phyloP scores from a whole-genome alignment of 2,113 vertebrate genomes.

The Antechinus stuartii region DNA sequence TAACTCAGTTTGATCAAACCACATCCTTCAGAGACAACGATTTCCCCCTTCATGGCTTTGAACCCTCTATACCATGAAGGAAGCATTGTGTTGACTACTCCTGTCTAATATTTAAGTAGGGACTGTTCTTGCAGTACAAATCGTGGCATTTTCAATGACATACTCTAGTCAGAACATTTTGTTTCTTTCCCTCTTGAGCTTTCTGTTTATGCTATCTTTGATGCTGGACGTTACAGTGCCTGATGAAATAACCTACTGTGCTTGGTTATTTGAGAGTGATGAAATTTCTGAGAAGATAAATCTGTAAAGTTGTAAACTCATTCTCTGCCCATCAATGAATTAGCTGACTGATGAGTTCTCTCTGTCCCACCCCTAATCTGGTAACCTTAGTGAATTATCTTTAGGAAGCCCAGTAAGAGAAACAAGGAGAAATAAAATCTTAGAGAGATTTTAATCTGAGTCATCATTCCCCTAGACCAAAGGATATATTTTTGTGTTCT shows the following conservation, averaged over 20 bases:
- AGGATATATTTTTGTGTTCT: neutral
- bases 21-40: neutral
- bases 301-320: neutral
- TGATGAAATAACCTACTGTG: neutral
- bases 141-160: neutral
- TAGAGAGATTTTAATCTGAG: neutral
- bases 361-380: neutral
- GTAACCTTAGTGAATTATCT: neutral
- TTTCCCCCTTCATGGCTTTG: neutral
- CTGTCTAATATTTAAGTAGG: neutral
- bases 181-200: neutral
- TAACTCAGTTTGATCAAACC: neutral
- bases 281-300: neutral
- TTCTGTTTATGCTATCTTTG: neutral
- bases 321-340: neutral
- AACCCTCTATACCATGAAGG: neutral
- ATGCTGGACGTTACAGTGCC: neutral
- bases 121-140: neutral
- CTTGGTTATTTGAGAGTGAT: neutral
- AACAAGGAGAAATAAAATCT: neutral
- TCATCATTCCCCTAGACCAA: neutral
- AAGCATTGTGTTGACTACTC: neutral
- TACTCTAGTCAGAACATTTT: neutral
- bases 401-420: neutral
- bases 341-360: neutral